phyloP scores from a whole-genome alignment of 2,888 invertebrate species.

The Pristionchus exspectatus region DNA sequence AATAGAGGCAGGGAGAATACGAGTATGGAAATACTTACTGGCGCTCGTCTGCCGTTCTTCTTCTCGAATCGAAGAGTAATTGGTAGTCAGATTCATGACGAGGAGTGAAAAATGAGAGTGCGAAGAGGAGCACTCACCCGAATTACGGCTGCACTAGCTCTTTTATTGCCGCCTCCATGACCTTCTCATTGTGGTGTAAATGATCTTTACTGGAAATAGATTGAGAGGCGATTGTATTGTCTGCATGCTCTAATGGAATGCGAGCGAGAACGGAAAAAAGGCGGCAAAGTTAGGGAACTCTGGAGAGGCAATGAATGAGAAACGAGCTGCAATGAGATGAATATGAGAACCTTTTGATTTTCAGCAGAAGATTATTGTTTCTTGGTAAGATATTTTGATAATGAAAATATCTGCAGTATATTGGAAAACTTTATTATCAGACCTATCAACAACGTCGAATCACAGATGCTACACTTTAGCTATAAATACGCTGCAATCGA shows the following conservation, averaged over 20 bases:
- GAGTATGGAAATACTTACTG: background rate
- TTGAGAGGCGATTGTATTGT: background rate
- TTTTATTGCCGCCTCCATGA: conserved; percentile 5
- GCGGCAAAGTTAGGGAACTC: background rate
- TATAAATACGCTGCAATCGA: conserved; percentile 41
- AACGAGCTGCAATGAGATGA: background rate
- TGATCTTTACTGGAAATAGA: background rate
- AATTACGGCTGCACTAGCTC: background rate
- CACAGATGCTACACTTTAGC: conserved; percentile 31
- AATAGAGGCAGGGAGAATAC: background rate
- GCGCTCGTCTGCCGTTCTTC: background rate
- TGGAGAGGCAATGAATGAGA: conserved; percentile 16
- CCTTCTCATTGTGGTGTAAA: conserved; percentile 16
- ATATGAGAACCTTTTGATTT: background rate
- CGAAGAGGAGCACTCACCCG: background rate
- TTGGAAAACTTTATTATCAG: conserved; percentile 37
- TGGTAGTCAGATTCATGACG: background rate
- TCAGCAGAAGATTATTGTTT: background rate
- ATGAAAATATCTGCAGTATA: background rate
- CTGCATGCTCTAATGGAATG: background rate
- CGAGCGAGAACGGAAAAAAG: background rate
- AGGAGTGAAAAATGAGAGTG: background rate
- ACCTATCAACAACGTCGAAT: conserved; percentile 51
- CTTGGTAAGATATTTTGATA: background rate
- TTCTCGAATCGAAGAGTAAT: background rate